Conservation (phyloP, 1,140 invertebrate genomes). For the Lucilia cuprina region DNA sequence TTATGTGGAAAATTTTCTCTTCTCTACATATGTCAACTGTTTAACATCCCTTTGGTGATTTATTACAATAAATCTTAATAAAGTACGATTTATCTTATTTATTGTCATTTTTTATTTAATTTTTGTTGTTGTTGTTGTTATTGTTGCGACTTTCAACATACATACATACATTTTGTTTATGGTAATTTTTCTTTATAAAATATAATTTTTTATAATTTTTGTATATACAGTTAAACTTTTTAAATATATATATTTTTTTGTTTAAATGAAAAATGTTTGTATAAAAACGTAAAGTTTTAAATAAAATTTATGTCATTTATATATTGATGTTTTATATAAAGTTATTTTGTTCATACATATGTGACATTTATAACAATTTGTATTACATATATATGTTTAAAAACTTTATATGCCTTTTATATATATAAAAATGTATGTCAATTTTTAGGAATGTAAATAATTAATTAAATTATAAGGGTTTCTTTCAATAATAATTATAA, state of each 20-base stretch:
- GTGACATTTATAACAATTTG: background rate
- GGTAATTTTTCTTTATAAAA: background rate
- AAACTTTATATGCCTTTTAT: no score
- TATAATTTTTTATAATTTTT: conserved; percentile 10
- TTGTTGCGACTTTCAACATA: no score
- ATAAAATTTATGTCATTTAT: background rate
- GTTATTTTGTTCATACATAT: background rate
- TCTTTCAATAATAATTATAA: no score
- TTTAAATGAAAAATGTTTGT: background rate
- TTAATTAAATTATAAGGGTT: no score
- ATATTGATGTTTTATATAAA: background rate
- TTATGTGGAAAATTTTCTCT: background rate
- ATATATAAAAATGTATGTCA: no score
- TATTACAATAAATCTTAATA: conserved; percentile 34
- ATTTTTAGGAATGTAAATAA: no score
- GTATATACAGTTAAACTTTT: background rate
- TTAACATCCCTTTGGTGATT: conserved; percentile 12
- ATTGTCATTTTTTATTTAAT: conserved; percentile 24
- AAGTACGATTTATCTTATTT: conserved; percentile 34
- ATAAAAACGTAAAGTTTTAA: background rate
- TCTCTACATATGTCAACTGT: background rate
- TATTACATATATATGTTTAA: no score
- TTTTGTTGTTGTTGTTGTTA: background rate
- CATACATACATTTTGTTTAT: background rate
- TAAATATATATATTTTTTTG: background rate